A percentile compares a stretch with the other conserved stretches of the same genome.
phyloP scores from a whole-genome alignment of 2,113 vertebrate species.

The Urocynchramus pylzowi region DNA sequence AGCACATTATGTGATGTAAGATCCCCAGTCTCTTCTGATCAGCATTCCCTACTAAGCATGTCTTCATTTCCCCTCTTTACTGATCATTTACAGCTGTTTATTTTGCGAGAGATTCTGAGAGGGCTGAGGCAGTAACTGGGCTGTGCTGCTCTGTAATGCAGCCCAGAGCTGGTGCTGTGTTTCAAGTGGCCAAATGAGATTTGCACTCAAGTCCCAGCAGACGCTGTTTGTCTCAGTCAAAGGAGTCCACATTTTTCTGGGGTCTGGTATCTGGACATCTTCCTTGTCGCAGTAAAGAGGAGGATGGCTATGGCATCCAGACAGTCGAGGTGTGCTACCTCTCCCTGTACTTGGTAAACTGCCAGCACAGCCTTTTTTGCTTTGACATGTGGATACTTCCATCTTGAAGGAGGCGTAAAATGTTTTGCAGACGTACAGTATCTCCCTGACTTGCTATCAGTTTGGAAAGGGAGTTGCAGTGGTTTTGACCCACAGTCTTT shows the following conservation, averaged over 20 bases:
- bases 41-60: not conserved
- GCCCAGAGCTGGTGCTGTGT: not conserved
- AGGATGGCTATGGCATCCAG: not conserved
- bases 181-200: not conserved
- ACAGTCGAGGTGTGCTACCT: not conserved
- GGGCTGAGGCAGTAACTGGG: not conserved
- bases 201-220: not conserved
- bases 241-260: not conserved
- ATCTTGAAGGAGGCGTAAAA: not conserved
- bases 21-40: slow-evolving; percentile 7
- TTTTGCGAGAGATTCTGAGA: not conserved
- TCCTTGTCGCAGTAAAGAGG: not conserved
- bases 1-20: not conserved
- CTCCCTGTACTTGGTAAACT: not conserved
- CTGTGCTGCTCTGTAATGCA: not conserved
- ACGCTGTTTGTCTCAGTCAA: not conserved
- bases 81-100: slow-evolving; percentile 43
- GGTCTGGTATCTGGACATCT: not conserved
- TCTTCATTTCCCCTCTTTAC: not conserved
- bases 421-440: not conserved
- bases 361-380: not conserved
- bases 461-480: not conserved
- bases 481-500: not conserved
- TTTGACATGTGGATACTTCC: not conserved
- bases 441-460: not conserved